phyloP scores from a whole-genome alignment of 2,797 vertebrate species.

The Sitta carolinensis region DNA sequence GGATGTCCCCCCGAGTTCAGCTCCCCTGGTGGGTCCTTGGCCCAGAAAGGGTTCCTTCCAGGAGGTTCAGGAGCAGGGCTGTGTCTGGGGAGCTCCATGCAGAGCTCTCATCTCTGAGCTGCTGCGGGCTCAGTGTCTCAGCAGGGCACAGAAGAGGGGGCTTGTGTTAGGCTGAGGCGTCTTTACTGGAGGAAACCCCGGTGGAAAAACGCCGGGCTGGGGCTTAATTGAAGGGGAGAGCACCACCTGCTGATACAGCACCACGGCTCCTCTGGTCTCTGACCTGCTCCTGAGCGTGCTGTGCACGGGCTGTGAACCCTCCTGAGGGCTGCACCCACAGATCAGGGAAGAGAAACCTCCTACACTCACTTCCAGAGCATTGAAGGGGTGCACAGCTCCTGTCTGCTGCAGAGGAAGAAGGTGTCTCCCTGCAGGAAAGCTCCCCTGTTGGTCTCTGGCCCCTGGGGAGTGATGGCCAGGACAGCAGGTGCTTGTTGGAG shows the following conservation, averaged over 20 bases:
- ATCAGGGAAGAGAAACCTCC: fast-evolving
- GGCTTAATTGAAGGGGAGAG: conserved; percentile 19
- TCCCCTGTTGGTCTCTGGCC: not conserved
- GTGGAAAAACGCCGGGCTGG: not conserved
- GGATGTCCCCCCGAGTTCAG: not conserved
- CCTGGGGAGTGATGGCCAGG: not conserved
- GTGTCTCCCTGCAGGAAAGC: not conserved
- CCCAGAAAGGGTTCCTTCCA: not conserved
- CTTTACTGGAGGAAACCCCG: not conserved
- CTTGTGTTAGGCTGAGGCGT: not conserved
- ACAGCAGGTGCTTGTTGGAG: not conserved
- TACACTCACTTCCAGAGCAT: not conserved
- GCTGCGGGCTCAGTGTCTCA: not conserved
- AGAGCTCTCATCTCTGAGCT: not conserved
- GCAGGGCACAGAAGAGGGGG: not conserved
- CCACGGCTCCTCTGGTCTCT: not conserved
- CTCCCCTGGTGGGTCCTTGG: not conserved
- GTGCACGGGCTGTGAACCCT: fast-evolving
- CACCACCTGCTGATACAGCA: conserved; percentile 44
- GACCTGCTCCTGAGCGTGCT: not conserved
- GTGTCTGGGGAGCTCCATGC: not conserved
- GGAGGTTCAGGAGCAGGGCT: not conserved
- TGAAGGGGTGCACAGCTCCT: not conserved
- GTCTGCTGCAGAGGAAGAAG: not conserved
- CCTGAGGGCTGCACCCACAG: not conserved